Percentiles rank a stretch among this genome's conserved stretches.
Evolutionary conservation across 2,113 vertebrate genomes (phyloP).

Genomic region (Tyrannus savana): DNA sequence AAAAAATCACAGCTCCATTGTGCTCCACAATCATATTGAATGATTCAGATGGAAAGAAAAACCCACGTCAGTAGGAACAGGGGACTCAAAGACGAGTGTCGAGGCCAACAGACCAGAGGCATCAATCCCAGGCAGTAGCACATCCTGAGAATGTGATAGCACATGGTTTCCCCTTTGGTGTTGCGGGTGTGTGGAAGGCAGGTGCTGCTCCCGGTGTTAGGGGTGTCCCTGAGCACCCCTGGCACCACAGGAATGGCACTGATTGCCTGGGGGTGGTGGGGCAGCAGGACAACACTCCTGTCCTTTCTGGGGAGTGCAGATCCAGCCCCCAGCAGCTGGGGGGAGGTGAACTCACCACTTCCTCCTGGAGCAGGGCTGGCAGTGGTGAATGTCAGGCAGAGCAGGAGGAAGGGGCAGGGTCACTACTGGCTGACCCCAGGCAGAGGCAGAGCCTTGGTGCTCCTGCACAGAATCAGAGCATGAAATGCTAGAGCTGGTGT

Average conservation of each 20-base stretch:
- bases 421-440: fast-evolving
- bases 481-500: background rate
- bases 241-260: background rate
- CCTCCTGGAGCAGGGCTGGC: background rate
- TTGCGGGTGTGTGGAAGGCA: background rate
- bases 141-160: background rate
- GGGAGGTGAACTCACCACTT: background rate
- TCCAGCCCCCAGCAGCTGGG: background rate
- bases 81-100: background rate
- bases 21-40: background rate
- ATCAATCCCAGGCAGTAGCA: background rate
- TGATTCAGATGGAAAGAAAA: slow-evolving; percentile 40
- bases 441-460: background rate
- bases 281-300: background rate
- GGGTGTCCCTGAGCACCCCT: background rate
- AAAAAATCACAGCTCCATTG: slow-evolving; percentile 57
- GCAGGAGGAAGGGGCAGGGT: background rate
- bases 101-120: background rate
- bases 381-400: background rate
- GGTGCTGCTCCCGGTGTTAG: background rate
- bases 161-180: fast-evolving
- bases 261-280: background rate
- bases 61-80: background rate
- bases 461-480: background rate
- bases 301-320: background rate